Evolutionary conservation across 1,140 invertebrate genomes (phyloP).

Genomic region (Drosophila ficusphila): DNA sequence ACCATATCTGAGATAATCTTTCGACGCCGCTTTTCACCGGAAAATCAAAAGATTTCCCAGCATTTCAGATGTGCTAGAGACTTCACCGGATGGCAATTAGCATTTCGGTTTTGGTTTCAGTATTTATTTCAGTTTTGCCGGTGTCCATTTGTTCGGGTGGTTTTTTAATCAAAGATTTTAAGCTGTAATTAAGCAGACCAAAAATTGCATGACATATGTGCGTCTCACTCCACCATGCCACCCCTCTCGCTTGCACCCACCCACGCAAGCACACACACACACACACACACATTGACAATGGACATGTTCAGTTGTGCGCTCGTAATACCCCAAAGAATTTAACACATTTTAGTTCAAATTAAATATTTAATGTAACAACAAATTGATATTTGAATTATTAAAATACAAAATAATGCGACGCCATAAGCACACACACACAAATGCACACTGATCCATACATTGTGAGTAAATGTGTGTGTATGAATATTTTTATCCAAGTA

Average conservation of each 20-base stretch:
- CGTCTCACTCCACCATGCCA: not conserved
- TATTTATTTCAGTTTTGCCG: conserved; percentile 21
- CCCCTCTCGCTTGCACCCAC: not conserved
- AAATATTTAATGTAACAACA: conserved; percentile 82
- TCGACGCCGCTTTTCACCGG: not conserved
- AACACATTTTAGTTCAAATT: conserved; percentile 83
- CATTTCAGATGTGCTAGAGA: conserved; percentile 19
- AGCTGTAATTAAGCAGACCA: conserved; percentile 79
- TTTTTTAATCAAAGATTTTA: conserved; percentile 77
- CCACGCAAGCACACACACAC: not conserved
- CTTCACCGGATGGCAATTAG: conserved; percentile 28
- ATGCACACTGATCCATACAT: conserved; percentile 7
- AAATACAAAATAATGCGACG: conserved; percentile 78
- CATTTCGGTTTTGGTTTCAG: conserved; percentile 23
- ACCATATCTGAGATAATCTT: conserved; percentile 1
- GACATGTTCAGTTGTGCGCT: conserved; percentile 33
- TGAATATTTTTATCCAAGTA: conserved; percentile 20
- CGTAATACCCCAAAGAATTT: conserved; percentile 80
- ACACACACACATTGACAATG: conserved; percentile 11
- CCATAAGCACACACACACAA: conserved; percentile 53
- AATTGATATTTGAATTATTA: conserved; percentile 83
- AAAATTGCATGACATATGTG: conserved; percentile 65
- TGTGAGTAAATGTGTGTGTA: conserved; percentile 2
- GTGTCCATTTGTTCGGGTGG: conserved; percentile 35
- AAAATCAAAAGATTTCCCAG: conserved; percentile 9